A percentile compares a stretch with the other conserved stretches of the same genome.
phyloP scores from a whole-genome alignment of 1,140 invertebrate species.

The Neotoxoptera formosana region DNA sequence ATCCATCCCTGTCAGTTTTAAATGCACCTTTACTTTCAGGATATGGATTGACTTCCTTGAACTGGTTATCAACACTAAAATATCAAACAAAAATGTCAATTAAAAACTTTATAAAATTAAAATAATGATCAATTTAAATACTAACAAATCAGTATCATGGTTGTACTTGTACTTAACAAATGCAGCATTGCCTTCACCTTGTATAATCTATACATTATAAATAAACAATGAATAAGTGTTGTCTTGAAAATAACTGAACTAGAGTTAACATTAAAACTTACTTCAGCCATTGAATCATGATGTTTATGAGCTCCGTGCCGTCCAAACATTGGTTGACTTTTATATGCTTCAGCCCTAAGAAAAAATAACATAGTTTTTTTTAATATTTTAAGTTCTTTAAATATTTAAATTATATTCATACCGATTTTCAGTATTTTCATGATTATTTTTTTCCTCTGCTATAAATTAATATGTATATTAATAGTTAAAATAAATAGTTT shows the following conservation, averaged over 20 bases:
- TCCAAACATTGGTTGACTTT: constrained; percentile 21
- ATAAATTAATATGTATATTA: not conserved
- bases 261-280: not conserved
- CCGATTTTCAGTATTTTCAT: not conserved
- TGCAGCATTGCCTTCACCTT: constrained; percentile 27
- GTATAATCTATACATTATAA: constrained; percentile 3
- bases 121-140: not conserved
- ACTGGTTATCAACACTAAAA: constrained; percentile 44
- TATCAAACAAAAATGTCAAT: not conserved
- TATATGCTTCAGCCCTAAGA: not conserved
- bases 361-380: not conserved
- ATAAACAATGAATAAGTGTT: not conserved
- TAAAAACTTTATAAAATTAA: not conserved
- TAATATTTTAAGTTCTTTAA: not conserved
- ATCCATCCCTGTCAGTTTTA: not conserved
- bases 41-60: not conserved
- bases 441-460: not conserved
- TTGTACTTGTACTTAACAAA: constrained; percentile 32
- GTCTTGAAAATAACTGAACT: not conserved
- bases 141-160: not conserved
- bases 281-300: constrained; percentile 43
- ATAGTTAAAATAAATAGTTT: not conserved
- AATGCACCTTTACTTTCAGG: constrained; percentile 5
- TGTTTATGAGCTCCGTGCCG: constrained; percentile 35
- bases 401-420: not conserved